These are phyloP conservation scores for Hybos culiciformis DNA, from an alignment of 2,888 invertebrate species.

Conservation along the genomic window DNA sequence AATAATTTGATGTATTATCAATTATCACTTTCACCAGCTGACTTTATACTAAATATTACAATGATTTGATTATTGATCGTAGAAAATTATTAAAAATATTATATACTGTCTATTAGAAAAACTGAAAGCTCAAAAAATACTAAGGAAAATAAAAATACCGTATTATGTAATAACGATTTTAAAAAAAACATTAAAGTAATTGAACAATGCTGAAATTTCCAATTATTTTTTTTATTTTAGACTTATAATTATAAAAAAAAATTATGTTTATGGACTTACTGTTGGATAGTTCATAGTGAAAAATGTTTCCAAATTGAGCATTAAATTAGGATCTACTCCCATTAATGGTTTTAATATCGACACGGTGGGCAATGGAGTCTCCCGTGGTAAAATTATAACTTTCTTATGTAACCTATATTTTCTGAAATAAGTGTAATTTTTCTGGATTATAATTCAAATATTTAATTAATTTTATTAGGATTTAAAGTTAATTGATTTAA, in stretches of 20 bases:
- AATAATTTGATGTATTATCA: too few relatives aligned
- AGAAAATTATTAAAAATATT: too few relatives aligned
- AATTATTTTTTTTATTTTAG: background rate
- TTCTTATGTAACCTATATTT: conserved; percentile 53
- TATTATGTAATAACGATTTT: too few relatives aligned
- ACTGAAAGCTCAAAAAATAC: background rate
- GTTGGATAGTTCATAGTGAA: conserved; percentile 87
- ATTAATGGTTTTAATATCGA: conserved; percentile 89
- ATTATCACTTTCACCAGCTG: too few relatives aligned
- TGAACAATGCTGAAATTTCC: background rate
- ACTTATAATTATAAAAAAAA: background rate
- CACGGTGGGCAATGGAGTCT: conserved; percentile 72
- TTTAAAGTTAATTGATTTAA: too few relatives aligned
- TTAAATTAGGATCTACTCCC: conserved; percentile 84
- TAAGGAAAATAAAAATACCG: background rate
- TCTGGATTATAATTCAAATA: background rate
- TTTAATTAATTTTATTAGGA: background rate
- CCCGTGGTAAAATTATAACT: conserved; percentile 54
- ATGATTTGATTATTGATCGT: too few relatives aligned
- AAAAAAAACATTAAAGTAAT: background rate
- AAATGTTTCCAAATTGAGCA: conserved; percentile 84
- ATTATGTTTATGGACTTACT: conserved; percentile 30
- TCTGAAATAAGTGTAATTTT: conserved; percentile 26
- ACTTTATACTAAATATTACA: too few relatives aligned
- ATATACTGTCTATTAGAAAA: too few relatives aligned